These are phyloP conservation scores for Poecile montanus DNA, from an alignment of 2,797 vertebrate genomes.

Conservation along the genomic window DNA sequence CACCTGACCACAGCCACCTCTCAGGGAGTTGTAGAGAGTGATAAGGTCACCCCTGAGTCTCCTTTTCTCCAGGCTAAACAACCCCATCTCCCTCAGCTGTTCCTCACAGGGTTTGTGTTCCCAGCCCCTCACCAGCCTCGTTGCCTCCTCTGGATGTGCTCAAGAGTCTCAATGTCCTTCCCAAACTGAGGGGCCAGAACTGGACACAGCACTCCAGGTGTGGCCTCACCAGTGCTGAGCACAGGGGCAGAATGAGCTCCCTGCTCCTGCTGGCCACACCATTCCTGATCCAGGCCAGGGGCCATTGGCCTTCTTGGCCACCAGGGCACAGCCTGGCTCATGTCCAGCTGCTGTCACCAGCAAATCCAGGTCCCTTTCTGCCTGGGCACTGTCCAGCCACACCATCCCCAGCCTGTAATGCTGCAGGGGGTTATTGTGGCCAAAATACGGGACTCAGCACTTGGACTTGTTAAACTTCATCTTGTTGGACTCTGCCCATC, in stretches of 20 bases:
- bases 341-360: not conserved
- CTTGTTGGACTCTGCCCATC: not conserved
- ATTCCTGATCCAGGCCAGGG: not conserved
- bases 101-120: not conserved
- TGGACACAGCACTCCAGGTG: not conserved
- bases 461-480: not conserved
- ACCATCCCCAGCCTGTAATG: not conserved
- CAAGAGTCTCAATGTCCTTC: not conserved
- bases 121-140: not conserved
- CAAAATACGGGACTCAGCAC: not conserved
- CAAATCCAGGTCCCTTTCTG: no score
- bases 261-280: not conserved
- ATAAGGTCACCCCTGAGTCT: not conserved
- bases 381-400: no score
- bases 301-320: not conserved
- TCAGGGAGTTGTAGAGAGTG: not conserved
- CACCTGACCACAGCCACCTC: accelerated
- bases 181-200: not conserved
- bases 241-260: not conserved
- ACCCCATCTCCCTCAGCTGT: accelerated
- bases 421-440: not conserved
- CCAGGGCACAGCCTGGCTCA: not conserved
- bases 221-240: not conserved
- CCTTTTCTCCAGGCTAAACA: not conserved
- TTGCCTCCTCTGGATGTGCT: not conserved